Base-by-base conservation (phyloP, 2,888 invertebrate species). In the Hedya salicella region DNA sequence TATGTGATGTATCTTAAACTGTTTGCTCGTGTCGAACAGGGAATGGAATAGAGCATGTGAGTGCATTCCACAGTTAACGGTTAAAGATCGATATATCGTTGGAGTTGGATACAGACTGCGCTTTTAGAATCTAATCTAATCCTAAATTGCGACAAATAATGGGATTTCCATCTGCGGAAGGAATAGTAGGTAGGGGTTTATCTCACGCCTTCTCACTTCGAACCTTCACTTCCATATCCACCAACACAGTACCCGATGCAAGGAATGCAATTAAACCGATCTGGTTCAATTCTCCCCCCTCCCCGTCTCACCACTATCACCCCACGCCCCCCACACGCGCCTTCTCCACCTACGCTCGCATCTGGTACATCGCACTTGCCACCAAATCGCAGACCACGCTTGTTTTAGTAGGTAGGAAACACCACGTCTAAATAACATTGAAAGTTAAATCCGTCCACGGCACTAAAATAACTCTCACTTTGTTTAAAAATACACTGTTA, bases 241-340 rank as follows among this genome's bases (percentile, higher is more conserved):
- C 48, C 44, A 32, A 30, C 32, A 46, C 32, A 19, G n/a, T 32
- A 32, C 57, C 17, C 19, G 21, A 13, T 48, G 11, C 50, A n/a
- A 30, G 57, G 64, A 64, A 64, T 64, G 64, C 64, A 64, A 64
- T 59, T 64, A 64, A 64, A 59, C 36, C 57, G 36, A 42, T 52
- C 53, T 44, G n/a, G 19, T 40, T 16, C 40, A 30, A 2, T 32
- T 14, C 8, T n/a, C n/a, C 39, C 16, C 16, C 30, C 25, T 21
- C 25, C 30, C 16, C 11, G 13, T n/a, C 11, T n/a, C 30, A 30
- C 25, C 17, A 4, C 49, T 3, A 39, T 30, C 14, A 16, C 8
- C 61, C 0, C 36, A 13, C 53, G n/a, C 13, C 57, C 40, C 32
- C 30, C 46, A 16, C 54, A 6, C 54, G 16, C 32, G 13, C 30